Conservation (phyloP, 1,140 invertebrate species). For the Ceratina japonica region DNA sequence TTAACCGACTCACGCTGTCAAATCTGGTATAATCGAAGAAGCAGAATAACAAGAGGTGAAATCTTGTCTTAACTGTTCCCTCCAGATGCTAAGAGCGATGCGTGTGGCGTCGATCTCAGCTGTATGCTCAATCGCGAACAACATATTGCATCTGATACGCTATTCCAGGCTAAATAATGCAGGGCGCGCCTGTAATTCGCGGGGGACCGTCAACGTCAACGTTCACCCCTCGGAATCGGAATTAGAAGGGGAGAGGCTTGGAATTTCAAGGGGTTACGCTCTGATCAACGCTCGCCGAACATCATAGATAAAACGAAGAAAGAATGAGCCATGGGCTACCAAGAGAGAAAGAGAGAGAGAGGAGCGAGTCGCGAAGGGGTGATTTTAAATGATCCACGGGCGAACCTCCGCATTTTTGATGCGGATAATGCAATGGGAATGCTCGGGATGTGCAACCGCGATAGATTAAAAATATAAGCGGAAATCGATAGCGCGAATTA, state of each 20-base stretch:
- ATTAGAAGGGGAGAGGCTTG: conserved; percentile 56
- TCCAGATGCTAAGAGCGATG: neutral
- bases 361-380: conserved; percentile 14
- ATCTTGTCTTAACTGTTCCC: neutral
- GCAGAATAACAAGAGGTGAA: neutral
- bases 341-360: neutral
- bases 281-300: conserved; percentile 52
- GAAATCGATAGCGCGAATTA: conserved; percentile 36
- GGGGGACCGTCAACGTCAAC: conserved; percentile 60
- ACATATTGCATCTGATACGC: conserved; percentile 47
- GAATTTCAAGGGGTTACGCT: conserved; percentile 61
- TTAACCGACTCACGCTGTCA: neutral
- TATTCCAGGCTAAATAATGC: conserved; percentile 55
- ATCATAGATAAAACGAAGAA: conserved; percentile 21
- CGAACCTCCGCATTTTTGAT: conserved; percentile 50
- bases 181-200: conserved; percentile 57
- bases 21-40: neutral
- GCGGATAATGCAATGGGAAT: conserved; percentile 53
- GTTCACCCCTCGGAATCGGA: conserved; percentile 44
- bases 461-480: conserved; percentile 52
- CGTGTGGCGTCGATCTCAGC: conserved; percentile 28
- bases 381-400: conserved; percentile 40
- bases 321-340: neutral
- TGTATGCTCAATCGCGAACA: conserved; percentile 40
- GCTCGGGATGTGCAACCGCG: conserved; percentile 38